Base-by-base conservation (phyloP, 2,888 invertebrate species). In the Diplazon laetatorius region DNA sequence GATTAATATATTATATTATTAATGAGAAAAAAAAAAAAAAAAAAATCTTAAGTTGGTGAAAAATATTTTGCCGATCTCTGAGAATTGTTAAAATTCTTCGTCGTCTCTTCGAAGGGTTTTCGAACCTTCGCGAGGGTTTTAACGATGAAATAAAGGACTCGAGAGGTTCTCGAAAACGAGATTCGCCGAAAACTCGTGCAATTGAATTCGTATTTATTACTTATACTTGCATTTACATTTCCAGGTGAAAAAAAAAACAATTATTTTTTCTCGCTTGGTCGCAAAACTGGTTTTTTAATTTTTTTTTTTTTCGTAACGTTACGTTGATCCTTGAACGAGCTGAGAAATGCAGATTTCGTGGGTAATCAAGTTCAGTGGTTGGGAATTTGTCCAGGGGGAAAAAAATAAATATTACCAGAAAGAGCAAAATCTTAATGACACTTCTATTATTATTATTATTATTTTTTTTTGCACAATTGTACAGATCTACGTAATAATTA, bases 401-500 rank as follows among this genome's bases (percentile, higher is more conserved):
- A n/a, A n/a, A n/a, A n/a, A n/a, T n/a, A 5, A 20, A 12, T 25
- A 50, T 25, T 50, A 10, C 4, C 1, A 22, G n/a, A 22, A 50
- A n/a, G 3, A 3, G n/a, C 12, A 1, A 12, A 25, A 1, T n/a
- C 12, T 25, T 50, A 4, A 20, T 1, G 10, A 20, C 20, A 48
- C n/a, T n/a, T n/a, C n/a, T n/a, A n/a, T n/a, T n/a, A n/a, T n/a
- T n/a, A n/a, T n/a, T n/a, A n/a, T n/a, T n/a, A n/a, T n/a, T n/a
- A n/a, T n/a, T n/a, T 65, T 46, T 59, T 72, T 55, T 55, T 16
- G 76, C 76, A 73, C 80, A 22, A 78, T 81, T 81, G 75, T 83
- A 80, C 81, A 83, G 66, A 85, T 82, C 81, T 86, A 86, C 83
- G 80, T 82, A 86, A 85, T 85, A 85, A 85, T 86, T 83, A 86